phyloP scores from a whole-genome alignment of 2,113 vertebrate species.

The Bufo gargarizans region DNA sequence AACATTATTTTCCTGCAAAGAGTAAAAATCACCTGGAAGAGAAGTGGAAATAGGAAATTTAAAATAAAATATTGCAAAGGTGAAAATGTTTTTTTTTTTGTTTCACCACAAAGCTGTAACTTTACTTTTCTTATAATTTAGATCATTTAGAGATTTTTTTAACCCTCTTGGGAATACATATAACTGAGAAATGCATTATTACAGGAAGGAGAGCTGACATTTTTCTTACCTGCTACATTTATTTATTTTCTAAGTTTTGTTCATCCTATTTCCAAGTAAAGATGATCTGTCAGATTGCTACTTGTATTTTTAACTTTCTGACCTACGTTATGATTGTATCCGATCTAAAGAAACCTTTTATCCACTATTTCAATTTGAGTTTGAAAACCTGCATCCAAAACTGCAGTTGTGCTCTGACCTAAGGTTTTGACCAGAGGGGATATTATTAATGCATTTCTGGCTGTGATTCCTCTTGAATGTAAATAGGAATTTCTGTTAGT shows the following conservation, averaged over 20 bases:
- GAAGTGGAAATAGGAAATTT: neutral
- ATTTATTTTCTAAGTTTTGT: slow-evolving; percentile 10
- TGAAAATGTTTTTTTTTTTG: no score
- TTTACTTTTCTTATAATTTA: neutral
- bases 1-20: no score
- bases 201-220: neutral
- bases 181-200: neutral
- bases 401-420: slow-evolving; percentile 35
- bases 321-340: slow-evolving; percentile 29
- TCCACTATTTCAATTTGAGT: slow-evolving; percentile 25
- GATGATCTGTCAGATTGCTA: slow-evolving; percentile 32
- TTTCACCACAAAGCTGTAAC: neutral
- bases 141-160: neutral
- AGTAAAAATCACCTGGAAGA: neutral
- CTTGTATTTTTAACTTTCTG: slow-evolving; percentile 20
- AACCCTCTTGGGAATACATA: neutral
- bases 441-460: slow-evolving; percentile 44
- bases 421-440: slow-evolving; percentile 37
- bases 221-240: slow-evolving; percentile 21
- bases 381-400: slow-evolving; percentile 41
- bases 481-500: slow-evolving; percentile 20
- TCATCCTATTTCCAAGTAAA: slow-evolving; percentile 22
- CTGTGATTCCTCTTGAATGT: slow-evolving; percentile 25
- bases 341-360: slow-evolving; percentile 44
- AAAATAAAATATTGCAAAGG: no score